Base-by-base conservation (phyloP, 2,888 invertebrate species). In the Clivina fossor region DNA sequence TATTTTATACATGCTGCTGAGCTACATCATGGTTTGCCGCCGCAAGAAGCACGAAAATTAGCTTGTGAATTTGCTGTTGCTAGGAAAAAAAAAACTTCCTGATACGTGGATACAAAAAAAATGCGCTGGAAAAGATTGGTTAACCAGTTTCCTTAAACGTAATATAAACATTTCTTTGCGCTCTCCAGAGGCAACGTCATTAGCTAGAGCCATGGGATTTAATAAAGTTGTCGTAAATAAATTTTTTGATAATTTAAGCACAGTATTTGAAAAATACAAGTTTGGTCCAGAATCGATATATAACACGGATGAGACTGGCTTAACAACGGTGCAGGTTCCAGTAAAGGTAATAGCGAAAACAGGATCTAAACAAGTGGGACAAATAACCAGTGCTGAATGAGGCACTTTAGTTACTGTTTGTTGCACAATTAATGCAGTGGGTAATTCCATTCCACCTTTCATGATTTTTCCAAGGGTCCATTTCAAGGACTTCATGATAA, bases 311-410 rank as follows among this genome's bases (percentile, higher is more conserved):
- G 70, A 73, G 62, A 70, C 67, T 37, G 69, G 66, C 2, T 49
- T 69, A 8, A 69, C 68, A 15, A 74, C 70, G 1, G 71, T 73
- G 0, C 68, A 69, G 19, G 64, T 64, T 49, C 67, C 70, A 7
- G 58, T 61, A 9, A 68, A 67, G 61, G 61, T 73, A 22, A 40
- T 73, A 46, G 68, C 70, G 3, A 20, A 48, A 18, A 70, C 64
- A 61, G 71, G 71, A n/a, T 32, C 56, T 3, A 72, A 70, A 44
- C 70, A 71, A 59, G 66, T 73, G 11, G 68, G 67, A 7, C 62
- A 65, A 46, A 51, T 69, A 8, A 71, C 71, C 26, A 70, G 69
- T 18, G 71, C 66, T 8, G 71, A 74, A 65, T 64, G 71, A 43
- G 70, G 71, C n/a, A 59, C 62, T 16, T 56, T 69, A 3, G 69